These are phyloP conservation scores for Tribolium castaneum DNA, from an alignment of 1,140 invertebrate species.

Conservation along the genomic window DNA sequence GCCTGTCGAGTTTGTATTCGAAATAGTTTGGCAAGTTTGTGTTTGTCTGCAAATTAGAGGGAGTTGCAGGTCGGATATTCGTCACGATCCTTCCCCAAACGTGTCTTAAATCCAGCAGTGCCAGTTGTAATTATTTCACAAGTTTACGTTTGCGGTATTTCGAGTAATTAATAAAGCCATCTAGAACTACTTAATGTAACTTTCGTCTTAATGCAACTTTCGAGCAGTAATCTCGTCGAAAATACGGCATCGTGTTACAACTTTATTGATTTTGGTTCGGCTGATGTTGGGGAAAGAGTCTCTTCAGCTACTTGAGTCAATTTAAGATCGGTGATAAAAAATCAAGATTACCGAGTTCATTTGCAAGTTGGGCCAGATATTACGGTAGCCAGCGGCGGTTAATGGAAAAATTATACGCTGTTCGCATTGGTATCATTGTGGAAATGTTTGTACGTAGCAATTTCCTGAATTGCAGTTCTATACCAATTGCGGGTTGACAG, in stretches of 20 bases:
- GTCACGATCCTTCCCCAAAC: not conserved
- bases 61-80: not conserved
- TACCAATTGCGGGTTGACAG: not conserved
- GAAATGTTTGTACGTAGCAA: slow-evolving; percentile 19
- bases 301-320: slow-evolving; percentile 12
- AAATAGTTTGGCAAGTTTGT: not conserved
- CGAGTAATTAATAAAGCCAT: slow-evolving; percentile 27
- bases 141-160: slow-evolving; percentile 14
- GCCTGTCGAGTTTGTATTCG: not conserved
- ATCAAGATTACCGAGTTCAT: slow-evolving; percentile 37
- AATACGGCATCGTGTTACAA: slow-evolving; percentile 14
- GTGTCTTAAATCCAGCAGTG: not conserved
- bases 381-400: slow-evolving; percentile 30
- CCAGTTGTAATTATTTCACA: slow-evolving; percentile 7
- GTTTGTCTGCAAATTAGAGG: not conserved
- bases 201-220: slow-evolving; percentile 34
- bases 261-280: slow-evolving; percentile 23
- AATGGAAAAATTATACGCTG: slow-evolving; percentile 17
- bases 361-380: slow-evolving; percentile 37
- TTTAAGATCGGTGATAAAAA: slow-evolving; percentile 31
- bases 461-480: slow-evolving; percentile 20
- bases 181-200: slow-evolving; percentile 18
- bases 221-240: slow-evolving; percentile 23
- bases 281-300: not conserved
- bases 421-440: slow-evolving; percentile 23